Evolutionary conservation across 2,888 invertebrate species (phyloP).

Genomic region (Selenia dentaria): DNA sequence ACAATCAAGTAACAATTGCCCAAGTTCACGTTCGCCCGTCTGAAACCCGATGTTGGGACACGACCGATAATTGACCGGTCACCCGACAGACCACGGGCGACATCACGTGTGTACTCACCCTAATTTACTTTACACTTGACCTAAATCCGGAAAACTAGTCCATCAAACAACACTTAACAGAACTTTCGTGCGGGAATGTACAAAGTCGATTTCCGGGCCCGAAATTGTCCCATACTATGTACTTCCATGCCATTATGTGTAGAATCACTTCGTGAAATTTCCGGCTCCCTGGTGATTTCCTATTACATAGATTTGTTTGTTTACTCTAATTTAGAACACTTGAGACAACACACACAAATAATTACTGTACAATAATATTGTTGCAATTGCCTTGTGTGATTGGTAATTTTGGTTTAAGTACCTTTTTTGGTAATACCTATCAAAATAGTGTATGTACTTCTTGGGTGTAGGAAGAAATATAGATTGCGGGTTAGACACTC

Average conservation of each 20-base stretch:
- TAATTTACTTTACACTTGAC: conserved; percentile 50
- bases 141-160: conserved; percentile 44
- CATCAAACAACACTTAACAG: conserved; percentile 30
- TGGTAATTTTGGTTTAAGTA: too few relatives aligned
- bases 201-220: conserved; percentile 21
- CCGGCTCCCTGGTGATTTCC: not conserved
- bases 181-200: conserved; percentile 16
- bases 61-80: conserved; percentile 12
- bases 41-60: not conserved
- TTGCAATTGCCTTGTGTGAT: too few relatives aligned
- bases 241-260: not conserved
- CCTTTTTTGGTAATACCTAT: too few relatives aligned
- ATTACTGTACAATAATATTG: too few relatives aligned
- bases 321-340: too few relatives aligned
- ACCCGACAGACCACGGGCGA: conserved; percentile 5
- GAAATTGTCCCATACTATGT: conserved; percentile 11
- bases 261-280: conserved; percentile 10
- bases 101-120: conserved; percentile 32
- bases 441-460: too few relatives aligned
- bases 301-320: not conserved
- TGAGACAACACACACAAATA: too few relatives aligned
- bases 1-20: too few relatives aligned
- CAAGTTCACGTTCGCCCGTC: not conserved
- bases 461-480: too few relatives aligned
- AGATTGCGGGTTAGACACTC: too few relatives aligned